Conservation (phyloP, 2,797 vertebrate genomes). For the Columba guinea region DNA sequence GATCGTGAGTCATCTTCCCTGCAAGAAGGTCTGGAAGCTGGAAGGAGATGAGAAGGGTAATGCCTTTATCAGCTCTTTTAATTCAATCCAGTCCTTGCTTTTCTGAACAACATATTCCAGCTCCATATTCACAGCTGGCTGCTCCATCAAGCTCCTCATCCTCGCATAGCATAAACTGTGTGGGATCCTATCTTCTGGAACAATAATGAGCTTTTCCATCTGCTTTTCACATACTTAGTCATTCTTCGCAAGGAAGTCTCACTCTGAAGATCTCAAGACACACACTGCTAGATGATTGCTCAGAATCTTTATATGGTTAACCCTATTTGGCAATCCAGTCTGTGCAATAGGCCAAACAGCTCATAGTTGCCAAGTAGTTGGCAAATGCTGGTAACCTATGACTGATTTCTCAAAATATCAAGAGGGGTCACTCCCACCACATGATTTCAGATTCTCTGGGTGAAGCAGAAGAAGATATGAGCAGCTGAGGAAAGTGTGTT, state of each 20-base stretch:
- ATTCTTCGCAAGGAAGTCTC: not conserved
- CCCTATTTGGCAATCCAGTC: not conserved
- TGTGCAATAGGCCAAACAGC: not conserved
- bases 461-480: not conserved
- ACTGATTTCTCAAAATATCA: not conserved
- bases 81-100: not conserved
- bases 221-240: not conserved
- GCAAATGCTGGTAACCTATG: not conserved
- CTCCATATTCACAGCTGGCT: not conserved
- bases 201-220: not conserved
- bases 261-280: not conserved
- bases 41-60: not conserved
- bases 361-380: not conserved
- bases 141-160: not conserved
- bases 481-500: not conserved
- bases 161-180: not conserved
- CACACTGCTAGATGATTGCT: not conserved
- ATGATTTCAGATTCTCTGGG: not conserved
- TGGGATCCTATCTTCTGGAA: not conserved
- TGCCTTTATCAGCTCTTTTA: not conserved
- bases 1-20: not conserved
- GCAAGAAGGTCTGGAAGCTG: not conserved
- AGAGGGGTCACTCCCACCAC: not conserved
- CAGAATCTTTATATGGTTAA: not conserved
- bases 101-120: not conserved